A percentile compares a stretch with the other conserved stretches of the same genome.
Conservation (phyloP, 1,140 invertebrate species). For the Tetragnatha versicolor region DNA sequence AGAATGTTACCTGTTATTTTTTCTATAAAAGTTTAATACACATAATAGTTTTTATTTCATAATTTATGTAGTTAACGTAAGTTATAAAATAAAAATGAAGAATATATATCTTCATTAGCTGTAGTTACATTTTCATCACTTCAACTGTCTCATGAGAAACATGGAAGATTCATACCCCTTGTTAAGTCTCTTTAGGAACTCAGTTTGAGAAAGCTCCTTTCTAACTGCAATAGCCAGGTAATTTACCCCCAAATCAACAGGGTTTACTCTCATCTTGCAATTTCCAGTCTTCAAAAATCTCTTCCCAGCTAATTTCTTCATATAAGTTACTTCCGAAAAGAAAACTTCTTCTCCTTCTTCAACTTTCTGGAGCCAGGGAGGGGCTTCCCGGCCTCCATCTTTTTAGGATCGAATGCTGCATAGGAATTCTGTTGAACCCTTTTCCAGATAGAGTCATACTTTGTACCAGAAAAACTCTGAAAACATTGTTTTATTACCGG, state of each 20-base stretch:
- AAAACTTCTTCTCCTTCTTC: conserved; percentile 14
- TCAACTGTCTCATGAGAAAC: neutral
- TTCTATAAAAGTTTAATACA: neutral
- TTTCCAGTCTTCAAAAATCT: conserved; percentile 20
- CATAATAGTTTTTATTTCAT: neutral
- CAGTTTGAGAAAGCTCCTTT: neutral
- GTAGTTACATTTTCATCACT: neutral
- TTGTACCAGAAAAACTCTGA: neutral
- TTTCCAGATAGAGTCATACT: neutral
- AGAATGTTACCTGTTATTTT: too few species aligned
- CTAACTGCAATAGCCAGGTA: conserved; percentile 8
- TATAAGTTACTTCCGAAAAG: neutral
- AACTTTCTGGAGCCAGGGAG: neutral
- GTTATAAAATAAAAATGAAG: neutral
- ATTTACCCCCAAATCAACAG: neutral
- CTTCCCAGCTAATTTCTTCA: conserved; percentile 8
- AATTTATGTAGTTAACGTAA: neutral
- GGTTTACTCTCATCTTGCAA: neutral
- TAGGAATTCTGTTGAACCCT: neutral
- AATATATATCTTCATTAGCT: neutral
- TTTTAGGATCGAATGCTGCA: neutral
- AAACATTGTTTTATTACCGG: too few species aligned
- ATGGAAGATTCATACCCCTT: neutral
- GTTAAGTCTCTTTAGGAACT: neutral
- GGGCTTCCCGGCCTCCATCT: neutral